These are phyloP conservation scores for Oopsacas minuta DNA, from an alignment of 37 sponge, comb jelly and placozoan genomes.

Conservation along the genomic window DNA sequence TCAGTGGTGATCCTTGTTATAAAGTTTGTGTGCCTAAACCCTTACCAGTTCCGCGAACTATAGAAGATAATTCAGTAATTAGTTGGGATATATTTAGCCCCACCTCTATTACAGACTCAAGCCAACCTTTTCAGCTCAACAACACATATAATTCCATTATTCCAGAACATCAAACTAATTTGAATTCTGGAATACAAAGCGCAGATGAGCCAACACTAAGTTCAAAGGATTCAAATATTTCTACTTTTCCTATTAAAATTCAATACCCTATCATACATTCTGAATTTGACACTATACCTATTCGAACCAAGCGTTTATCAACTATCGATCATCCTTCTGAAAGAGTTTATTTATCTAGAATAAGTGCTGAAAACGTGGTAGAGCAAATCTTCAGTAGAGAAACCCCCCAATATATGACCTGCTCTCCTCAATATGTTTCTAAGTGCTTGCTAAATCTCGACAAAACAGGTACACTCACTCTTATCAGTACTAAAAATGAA, in stretches of 20 bases:
- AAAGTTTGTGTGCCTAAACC: not conserved
- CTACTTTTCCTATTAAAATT: not conserved
- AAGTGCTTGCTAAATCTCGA: not conserved
- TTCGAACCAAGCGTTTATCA: not conserved
- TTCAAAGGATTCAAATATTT: not conserved
- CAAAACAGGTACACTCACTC: not conserved
- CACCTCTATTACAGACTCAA: not conserved
- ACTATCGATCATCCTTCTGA: slow-evolving; percentile 1
- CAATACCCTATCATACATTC: not conserved
- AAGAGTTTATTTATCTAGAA: not conserved
- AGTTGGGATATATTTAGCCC: not conserved
- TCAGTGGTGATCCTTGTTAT: not conserved
- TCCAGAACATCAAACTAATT: not conserved
- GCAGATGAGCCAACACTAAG: not conserved
- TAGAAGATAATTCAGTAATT: not conserved
- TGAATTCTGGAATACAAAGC: not conserved
- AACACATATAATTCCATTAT: not conserved
- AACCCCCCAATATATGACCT: not conserved
- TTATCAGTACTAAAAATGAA: not conserved
- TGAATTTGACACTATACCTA: not conserved
- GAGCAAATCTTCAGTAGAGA: not conserved
- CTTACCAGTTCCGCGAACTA: not conserved
- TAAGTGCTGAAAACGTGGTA: not conserved
- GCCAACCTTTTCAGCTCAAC: not conserved
- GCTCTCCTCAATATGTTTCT: not conserved